Evolutionary conservation across 2,113 vertebrate genomes (phyloP).

Genomic region (Semicossyphus pulcher): DNA sequence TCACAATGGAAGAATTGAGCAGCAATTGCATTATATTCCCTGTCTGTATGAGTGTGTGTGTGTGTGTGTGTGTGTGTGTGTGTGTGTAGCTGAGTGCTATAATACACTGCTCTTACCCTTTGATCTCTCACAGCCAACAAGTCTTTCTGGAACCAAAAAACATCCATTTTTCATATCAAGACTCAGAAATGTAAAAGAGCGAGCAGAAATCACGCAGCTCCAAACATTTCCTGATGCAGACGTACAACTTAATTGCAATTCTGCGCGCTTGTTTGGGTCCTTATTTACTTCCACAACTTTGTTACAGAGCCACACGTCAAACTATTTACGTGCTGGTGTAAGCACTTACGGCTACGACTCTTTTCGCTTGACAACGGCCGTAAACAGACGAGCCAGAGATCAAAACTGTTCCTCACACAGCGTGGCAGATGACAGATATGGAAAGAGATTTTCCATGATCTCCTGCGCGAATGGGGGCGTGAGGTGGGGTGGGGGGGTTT

Average conservation of each 20-base stretch:
- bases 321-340: constrained; percentile 84
- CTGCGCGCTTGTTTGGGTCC: constrained; percentile 78
- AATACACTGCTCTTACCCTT: constrained; percentile 52
- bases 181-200: constrained; percentile 52
- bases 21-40: constrained; percentile 65
- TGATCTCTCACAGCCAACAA: constrained; percentile 55
- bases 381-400: constrained; percentile 83
- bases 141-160: constrained; percentile 50
- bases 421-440: constrained; percentile 83
- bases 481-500: constrained; percentile 12
- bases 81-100: constrained; percentile 35
- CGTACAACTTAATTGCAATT: constrained; percentile 74
- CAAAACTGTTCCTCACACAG: constrained; percentile 81
- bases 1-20: constrained; percentile 67
- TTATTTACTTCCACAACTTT: constrained; percentile 83
- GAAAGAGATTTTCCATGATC: constrained; percentile 79
- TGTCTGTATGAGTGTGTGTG: constrained; percentile 52
- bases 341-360: constrained; percentile 83
- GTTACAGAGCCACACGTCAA: constrained; percentile 85
- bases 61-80: constrained; percentile 52
- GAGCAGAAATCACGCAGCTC: constrained; percentile 70
- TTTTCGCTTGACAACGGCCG: constrained; percentile 77
- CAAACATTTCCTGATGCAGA: constrained; percentile 78
- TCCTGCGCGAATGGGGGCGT: constrained; percentile 42
- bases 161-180: constrained; percentile 62